These are phyloP conservation scores for Acanthurus leucopareius DNA, from an alignment of 2,797 vertebrate genomes.

Conservation along the genomic window DNA sequence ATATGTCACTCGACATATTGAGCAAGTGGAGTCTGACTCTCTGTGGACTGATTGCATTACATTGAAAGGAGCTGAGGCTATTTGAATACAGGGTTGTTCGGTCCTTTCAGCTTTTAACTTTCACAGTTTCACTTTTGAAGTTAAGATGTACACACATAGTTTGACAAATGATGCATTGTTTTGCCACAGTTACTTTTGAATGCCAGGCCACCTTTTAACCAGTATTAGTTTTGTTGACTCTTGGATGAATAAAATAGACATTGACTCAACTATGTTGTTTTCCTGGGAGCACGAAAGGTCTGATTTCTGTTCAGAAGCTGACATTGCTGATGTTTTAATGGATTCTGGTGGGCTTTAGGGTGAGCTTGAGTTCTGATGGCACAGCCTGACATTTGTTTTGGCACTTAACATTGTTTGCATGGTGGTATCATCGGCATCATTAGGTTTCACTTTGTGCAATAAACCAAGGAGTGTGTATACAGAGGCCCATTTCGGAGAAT, in stretches of 20 bases:
- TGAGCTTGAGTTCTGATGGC: not conserved
- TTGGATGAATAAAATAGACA: not conserved
- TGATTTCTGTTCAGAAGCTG: not conserved
- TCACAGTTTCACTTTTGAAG: constrained; percentile 17
- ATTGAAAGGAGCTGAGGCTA: constrained; percentile 20
- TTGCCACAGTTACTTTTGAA: not conserved
- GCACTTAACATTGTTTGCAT: not conserved
- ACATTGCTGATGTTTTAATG: not conserved
- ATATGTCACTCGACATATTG: constrained; percentile 53
- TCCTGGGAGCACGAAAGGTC: not conserved
- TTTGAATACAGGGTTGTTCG: constrained; percentile 26
- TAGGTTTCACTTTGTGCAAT: not conserved
- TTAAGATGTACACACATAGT: not conserved
- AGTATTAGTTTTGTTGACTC: not conserved
- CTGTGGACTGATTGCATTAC: constrained; percentile 26
- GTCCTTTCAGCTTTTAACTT: not conserved
- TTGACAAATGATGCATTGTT: not conserved
- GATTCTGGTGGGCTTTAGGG: not conserved
- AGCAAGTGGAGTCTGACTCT: constrained; percentile 40
- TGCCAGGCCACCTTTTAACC: not conserved
- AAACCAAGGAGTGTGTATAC: not conserved
- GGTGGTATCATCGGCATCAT: not conserved
- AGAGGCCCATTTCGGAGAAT: not conserved
- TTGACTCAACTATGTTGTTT: not conserved
- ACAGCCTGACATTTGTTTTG: not conserved